Percentiles rank a stretch among this genome's conserved stretches.
Evolutionary conservation across 2,113 vertebrate genomes (phyloP).

Genomic region (Cryptotis parvus): DNA sequence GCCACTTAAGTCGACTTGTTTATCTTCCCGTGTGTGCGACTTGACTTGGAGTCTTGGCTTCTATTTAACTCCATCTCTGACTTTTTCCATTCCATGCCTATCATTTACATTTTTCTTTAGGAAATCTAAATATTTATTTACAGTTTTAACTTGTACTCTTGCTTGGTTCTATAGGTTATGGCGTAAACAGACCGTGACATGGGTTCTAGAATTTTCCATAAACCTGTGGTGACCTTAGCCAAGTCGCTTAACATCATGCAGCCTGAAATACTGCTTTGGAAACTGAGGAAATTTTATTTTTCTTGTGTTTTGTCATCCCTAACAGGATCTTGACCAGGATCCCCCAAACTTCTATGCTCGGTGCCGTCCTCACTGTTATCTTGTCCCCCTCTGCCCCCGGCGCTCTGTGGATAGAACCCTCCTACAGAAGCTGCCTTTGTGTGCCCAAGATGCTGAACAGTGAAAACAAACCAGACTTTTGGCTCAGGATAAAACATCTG

Average conservation of each 20-base stretch:
- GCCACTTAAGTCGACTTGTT: constrained; percentile 50
- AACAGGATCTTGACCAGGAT: not conserved
- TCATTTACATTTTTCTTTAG: constrained; percentile 77
- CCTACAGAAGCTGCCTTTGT: too few relatives aligned
- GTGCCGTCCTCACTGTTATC: not conserved
- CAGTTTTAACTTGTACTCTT: constrained; percentile 55
- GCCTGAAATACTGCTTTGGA: not conserved
- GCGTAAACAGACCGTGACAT: not conserved
- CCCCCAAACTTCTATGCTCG: not conserved
- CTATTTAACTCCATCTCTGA: constrained; percentile 38
- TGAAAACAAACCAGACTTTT: not conserved
- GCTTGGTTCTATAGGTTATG: constrained; percentile 9
- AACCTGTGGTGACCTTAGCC: constrained; percentile 57
- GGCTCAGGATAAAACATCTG: not conserved
- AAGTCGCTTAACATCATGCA: constrained; percentile 16
- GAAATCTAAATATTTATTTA: constrained; percentile 79
- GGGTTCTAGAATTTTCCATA: constrained; percentile 56
- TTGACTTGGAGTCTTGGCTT: constrained; percentile 14
- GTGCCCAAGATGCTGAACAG: not conserved
- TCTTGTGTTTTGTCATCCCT: not conserved
- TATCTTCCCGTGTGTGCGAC: constrained; percentile 9
- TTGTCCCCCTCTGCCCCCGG: not conserved
- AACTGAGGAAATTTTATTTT: not conserved
- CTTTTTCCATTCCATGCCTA: constrained; percentile 55
- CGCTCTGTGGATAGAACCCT: too few relatives aligned